Base-by-base conservation (phyloP, 1,140 invertebrate genomes). In the Tribolium madens region DNA sequence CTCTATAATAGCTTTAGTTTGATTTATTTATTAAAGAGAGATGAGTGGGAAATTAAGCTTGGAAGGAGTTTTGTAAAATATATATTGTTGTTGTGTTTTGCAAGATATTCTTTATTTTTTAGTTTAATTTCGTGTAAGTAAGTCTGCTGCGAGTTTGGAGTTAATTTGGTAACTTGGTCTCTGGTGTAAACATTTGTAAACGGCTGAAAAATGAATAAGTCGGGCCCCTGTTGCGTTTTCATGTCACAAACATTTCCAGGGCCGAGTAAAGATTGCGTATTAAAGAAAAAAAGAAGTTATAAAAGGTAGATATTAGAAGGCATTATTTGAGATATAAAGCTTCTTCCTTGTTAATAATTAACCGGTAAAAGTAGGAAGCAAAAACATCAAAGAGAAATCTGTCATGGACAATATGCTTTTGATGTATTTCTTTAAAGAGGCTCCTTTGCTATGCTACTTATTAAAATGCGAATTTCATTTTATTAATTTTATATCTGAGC, bases 401-500 rank as follows among this genome's bases (percentile, higher is more conserved):
- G 80, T 83, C 81, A 83, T 71, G 79, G 81, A 83, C 82, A 83
- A 83, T 83, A 77, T 76, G 78, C 81, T 81, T 83, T 83, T 83
- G 81, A 83, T 80, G 81, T 80, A 77, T 75, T 76, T 79, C 52
- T 75, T 64, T 31, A 60, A 73, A 71, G 53, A 68, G 53, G 31
- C 75, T 78, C 57, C 52, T 52, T 75, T 48, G 33, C 33, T 36
- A 14, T 21, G 47, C 48, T 64, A 60, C 78, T 81, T 76, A 79
- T 74, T 75, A 76, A 78, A 76, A 57, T 57, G 31, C 57, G 73
- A 77, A 79, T 77, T 77, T 79, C 71, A 57, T 78, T 79, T 81
- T 80, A 81, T 76, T 81, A 81, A 79, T 79, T 75, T 79, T 75
- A 77, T 74, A 73, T 76, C 71, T 75, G 15, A 76, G 71, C 57